Evolutionary conservation across 2,113 vertebrate species (phyloP), one percentile per base, ranked within the genome.

Genomic region (Apodemus sylvaticus): DNA sequence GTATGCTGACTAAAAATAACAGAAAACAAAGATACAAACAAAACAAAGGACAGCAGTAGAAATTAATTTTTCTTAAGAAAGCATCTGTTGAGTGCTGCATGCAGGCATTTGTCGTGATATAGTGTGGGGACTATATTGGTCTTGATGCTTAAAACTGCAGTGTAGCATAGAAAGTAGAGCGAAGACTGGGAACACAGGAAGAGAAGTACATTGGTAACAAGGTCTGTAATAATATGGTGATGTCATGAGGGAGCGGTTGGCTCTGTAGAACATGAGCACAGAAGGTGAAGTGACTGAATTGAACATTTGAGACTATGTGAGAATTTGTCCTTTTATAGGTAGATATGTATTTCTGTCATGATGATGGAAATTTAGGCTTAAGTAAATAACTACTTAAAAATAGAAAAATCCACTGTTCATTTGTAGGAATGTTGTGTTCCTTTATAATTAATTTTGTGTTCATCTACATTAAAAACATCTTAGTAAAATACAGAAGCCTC

Each of bases 381-480:
- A 82, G 16, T 96, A 87, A 88, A 58, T 93, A 79, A 83, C 48
- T 78, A 66, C n/a, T 92, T 93, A 79, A 89, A 93, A 85, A 81
- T 88, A 89, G 89, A 91, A 91, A 85, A 92, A 78, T 24, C 64
- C 73, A 87, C 71, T 78, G 87, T 97, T 81, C 83, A 51, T 96
- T 95, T 96, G 79, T 91, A 94, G 91, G 92, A 96, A 96, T 94
- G 55, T 42, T 97, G 7, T 96, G 90, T 93, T 97, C 86, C 68
- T 97, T 96, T 95, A 83, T 96, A 91, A 94, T 96, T 94, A 95
- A 88, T 39, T 95, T 95, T 95, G 73, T 91, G 77, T 89, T 95
- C 76, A 86, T 91, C 70, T 94, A 71, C 77, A 96, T 88, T 96
- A 95, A 94, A 95, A 93, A 93, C 42, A 60, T 16, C 36, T 82